phyloP scores from a whole-genome alignment of 2,888 invertebrate genomes.

The Halictus ligatus region DNA sequence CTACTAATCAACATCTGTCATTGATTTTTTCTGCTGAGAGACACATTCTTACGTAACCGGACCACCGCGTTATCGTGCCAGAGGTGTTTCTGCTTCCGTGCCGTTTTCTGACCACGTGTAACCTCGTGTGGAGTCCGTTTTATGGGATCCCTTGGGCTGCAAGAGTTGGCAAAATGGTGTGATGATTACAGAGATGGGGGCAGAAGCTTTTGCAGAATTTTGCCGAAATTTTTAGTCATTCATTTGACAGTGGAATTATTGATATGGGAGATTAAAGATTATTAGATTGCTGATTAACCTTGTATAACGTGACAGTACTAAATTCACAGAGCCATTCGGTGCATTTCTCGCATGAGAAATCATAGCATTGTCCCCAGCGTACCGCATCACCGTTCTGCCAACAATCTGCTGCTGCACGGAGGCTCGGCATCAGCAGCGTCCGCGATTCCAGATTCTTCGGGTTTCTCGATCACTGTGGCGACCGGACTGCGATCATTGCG shows the following conservation, averaged over 20 bases:
- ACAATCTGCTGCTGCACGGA: neutral
- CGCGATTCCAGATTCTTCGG: constrained; percentile 25
- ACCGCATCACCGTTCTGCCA: neutral
- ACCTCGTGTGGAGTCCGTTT: neutral
- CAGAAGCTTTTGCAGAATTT: too few relatives aligned
- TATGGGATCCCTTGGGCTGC: neutral
- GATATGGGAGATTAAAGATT: neutral
- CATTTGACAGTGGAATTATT: neutral
- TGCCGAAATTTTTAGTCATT: neutral
- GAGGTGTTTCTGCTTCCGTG: neutral
- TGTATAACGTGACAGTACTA: neutral
- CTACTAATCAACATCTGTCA: neutral
- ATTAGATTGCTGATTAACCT: neutral
- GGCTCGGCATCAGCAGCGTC: neutral
- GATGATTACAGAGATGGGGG: neutral
- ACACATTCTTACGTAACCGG: constrained; percentile 2
- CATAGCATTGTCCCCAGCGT: neutral
- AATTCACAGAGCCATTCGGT: neutral
- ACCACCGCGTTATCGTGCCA: neutral
- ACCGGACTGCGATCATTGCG: neutral
- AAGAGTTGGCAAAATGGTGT: neutral
- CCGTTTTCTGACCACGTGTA: neutral
- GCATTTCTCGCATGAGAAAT: neutral
- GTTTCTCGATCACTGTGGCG: constrained; percentile 17
- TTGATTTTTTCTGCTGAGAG: neutral